Conservation (phyloP, 2,888 invertebrate species). For the Clostera curtula region DNA sequence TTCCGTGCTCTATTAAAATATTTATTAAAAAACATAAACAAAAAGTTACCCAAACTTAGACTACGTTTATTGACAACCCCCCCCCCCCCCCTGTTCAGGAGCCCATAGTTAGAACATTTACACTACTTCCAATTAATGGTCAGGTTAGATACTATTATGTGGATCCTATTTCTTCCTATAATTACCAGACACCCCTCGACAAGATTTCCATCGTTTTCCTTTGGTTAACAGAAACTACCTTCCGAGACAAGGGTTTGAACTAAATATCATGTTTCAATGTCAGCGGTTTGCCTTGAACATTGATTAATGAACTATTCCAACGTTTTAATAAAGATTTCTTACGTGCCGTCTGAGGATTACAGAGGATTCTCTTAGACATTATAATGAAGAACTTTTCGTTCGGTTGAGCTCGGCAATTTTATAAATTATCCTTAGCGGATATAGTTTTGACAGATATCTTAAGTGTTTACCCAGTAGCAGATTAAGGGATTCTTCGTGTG, state of each 20-base stretch:
- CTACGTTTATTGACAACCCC: too few relatives aligned
- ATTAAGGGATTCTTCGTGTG: too few relatives aligned
- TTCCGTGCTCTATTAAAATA: too few relatives aligned
- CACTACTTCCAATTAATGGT: too few relatives aligned
- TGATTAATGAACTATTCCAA: conserved; percentile 18
- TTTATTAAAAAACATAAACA: too few relatives aligned
- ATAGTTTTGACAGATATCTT: too few relatives aligned
- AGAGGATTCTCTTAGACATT: background rate
- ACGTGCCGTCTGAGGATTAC: background rate
- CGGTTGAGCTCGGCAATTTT: background rate
- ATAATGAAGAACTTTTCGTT: conserved; percentile 1
- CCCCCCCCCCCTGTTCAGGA: too few relatives aligned
- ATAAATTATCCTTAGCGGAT: too few relatives aligned
- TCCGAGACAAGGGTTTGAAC: conserved; percentile 16
- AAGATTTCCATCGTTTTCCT: conserved; percentile 8
- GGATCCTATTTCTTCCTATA: conserved; percentile 4
- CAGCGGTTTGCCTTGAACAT: conserved; percentile 13
- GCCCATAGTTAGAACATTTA: too few relatives aligned
- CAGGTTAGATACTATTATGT: too few relatives aligned
- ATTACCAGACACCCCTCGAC: conserved; percentile 11
- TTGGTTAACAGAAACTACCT: conserved; percentile 5
- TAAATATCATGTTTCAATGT: conserved; percentile 19
- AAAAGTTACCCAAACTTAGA: too few relatives aligned
- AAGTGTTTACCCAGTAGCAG: too few relatives aligned
- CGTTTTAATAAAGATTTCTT: conserved; percentile 12